Evolutionary conservation across 2,888 invertebrate species (phyloP), one percentile per base, ranked within the genome.

Genomic region (Meiosimyza decipiens): DNA sequence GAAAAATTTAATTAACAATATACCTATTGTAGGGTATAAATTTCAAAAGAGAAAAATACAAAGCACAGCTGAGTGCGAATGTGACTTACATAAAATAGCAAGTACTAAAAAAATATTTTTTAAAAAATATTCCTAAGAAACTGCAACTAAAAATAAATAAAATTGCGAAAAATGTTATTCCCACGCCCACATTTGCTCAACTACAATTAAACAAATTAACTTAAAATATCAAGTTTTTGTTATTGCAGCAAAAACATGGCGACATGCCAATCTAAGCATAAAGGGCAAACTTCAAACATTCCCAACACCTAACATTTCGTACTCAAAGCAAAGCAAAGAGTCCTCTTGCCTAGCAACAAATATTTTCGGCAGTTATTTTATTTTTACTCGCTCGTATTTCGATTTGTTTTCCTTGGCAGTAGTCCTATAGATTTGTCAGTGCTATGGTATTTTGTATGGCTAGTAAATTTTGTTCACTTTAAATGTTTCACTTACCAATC

Each of bases 401-500:
- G 6, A 40, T 40, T 40, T 40, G 28, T 40, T 9, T 40, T 9
- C 40, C 2, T 40, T 40, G 40, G 6, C 40, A 40, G 9, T 6
- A 40, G 6, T 40, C 5, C 40, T 40, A 7, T 40, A 40, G 40
- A 6, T 40, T 40, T 40, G 40, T 40, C 40, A 40, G 40, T 9
- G 40, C 9, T 40, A 40, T 40, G 28, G 2, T 28, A 9, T 40
- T 40, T 9, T 7, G 40, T 40, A 40, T 40, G 40, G 7, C 40
- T 3, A 40, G 40, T 40, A 40, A 40, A 40, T 28, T 40, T 33
- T 40, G 12, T 33, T 18, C 60, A 9, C 9, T 11, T 3, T 59
- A 59, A 59, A 59, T 28, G 59, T 59, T 59, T 59, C 59, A 59
- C 59, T 59, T 59, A 28, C 59, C 28, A 59, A 28, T 59, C 59